Conservation (phyloP, 1,140 invertebrate genomes). For the Pseudobourletiella spinata region DNA sequence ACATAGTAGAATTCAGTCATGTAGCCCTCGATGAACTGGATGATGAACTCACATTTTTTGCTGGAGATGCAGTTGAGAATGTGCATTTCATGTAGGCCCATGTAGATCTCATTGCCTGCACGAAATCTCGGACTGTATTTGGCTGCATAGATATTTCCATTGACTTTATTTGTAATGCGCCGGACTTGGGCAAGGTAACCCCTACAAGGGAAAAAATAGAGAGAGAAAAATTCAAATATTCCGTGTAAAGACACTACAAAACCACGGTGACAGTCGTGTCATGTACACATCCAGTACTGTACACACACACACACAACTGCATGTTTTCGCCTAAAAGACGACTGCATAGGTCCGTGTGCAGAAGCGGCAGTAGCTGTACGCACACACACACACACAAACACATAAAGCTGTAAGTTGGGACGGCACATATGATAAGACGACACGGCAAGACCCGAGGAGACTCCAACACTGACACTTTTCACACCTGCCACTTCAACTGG, state of each 20-base stretch:
- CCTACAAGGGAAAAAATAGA: background rate
- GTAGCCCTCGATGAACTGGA: slow-evolving; percentile 62
- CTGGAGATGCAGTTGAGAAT: slow-evolving; percentile 61
- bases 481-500: background rate
- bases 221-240: background rate
- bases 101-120: slow-evolving; percentile 41
- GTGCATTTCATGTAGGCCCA: slow-evolving; percentile 53
- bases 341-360: too few species aligned
- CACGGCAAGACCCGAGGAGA: background rate
- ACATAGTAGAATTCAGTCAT: slow-evolving; percentile 60
- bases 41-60: slow-evolving; percentile 52
- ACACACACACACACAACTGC: too few species aligned
- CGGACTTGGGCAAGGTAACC: slow-evolving; percentile 6
- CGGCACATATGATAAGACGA: background rate
- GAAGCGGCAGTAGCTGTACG: too few species aligned
- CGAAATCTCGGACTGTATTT: slow-evolving; percentile 62
- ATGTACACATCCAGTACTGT: too few species aligned
- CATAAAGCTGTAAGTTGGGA: background rate
- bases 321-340: too few species aligned
- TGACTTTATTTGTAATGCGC: background rate
- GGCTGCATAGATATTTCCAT: slow-evolving; percentile 50
- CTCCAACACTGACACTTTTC: too few species aligned
- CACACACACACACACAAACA: too few species aligned
- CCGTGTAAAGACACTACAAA: background rate
- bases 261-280: too few species aligned